Evolutionary conservation across 2,888 invertebrate species (phyloP), one percentile per base, ranked within the genome.

Genomic region (Drosophila villosipedis): DNA sequence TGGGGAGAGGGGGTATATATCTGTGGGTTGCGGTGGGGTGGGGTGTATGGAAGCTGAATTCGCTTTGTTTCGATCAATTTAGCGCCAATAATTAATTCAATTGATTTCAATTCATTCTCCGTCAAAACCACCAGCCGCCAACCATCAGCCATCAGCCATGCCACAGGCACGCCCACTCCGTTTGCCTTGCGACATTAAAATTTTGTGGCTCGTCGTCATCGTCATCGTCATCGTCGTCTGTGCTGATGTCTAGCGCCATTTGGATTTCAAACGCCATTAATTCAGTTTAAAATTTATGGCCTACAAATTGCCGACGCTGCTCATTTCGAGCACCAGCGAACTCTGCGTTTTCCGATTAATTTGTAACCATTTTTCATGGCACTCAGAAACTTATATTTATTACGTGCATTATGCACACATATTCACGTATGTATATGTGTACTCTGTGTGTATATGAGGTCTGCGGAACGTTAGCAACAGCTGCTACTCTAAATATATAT

Each of bases 71-170:
- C 92, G 91, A 92, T 92, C 91, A 91, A 91, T 91, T 91, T 92
- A 84, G 91, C 92, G 83, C 78, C 92, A 91, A 92, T 92, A 91
- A 92, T 92, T 92, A 92, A 92, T 92, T 91, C 83, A 91, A 92
- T 92, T 91, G 91, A 86, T 83, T 91, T 87, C 88, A 82, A 91
- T 86, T 89, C 88, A 91, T 77, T 81, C 69, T 37, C 61, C 74
- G 70, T 53, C 66, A 64, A 68, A 82, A 61, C 68, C 53, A 69
- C 61, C 53, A 81, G 39, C 64, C 54, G 19, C 28, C 7, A 55
- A 25, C 52, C 58, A 41, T 22, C 22, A 28, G 16, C 62, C 28
- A 28, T 6, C 43, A 16, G 37, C 6, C 37, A 37, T 37, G 52
- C 31, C 31, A 14, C 43, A n/a, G 68, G 52, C 50, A 43, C 16